phyloP scores from a whole-genome alignment of 92 coral and sea anemone genomes.

The Zoanthus gigantus region DNA sequence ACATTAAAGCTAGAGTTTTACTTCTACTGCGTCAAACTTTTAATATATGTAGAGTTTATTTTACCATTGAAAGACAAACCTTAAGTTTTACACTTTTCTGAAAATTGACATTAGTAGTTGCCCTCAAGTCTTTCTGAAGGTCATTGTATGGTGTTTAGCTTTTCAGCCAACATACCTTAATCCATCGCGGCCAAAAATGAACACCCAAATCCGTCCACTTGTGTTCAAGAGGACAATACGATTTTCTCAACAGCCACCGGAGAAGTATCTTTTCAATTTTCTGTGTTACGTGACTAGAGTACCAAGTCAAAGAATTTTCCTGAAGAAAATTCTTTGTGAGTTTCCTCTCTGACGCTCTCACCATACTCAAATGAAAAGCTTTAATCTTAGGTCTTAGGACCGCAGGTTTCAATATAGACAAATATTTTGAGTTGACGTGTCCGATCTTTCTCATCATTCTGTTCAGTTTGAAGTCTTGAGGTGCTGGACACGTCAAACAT shows the following conservation, averaged over 20 bases:
- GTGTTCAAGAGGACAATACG: constrained; percentile 71
- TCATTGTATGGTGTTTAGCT: not conserved
- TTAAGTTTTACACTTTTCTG: too few relatives aligned
- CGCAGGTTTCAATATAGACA: constrained; percentile 33
- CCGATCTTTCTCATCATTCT: constrained; percentile 42
- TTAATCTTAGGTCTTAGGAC: constrained; percentile 19
- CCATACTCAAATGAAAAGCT: constrained; percentile 10
- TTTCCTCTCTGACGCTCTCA: constrained; percentile 18
- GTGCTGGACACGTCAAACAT: constrained; percentile 31
- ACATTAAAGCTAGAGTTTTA: too few relatives aligned
- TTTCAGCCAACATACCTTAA: constrained; percentile 63
- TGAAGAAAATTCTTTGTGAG: constrained; percentile 8
- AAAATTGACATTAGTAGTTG: not conserved
- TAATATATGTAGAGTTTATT: too few relatives aligned
- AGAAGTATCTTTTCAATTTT: constrained; percentile 64
- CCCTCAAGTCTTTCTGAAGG: not conserved
- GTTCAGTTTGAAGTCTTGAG: constrained; percentile 24
- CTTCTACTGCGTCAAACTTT: too few relatives aligned
- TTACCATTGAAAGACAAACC: too few relatives aligned
- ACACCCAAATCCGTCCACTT: constrained; percentile 78
- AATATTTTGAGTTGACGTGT: constrained; percentile 4
- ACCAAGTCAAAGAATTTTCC: not conserved
- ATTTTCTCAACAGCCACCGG: constrained; percentile 71
- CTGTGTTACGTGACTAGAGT: constrained; percentile 15
- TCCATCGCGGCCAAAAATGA: constrained; percentile 83